phyloP scores from a whole-genome alignment of 1,140 invertebrate genomes.

The Drosophila melanica region DNA sequence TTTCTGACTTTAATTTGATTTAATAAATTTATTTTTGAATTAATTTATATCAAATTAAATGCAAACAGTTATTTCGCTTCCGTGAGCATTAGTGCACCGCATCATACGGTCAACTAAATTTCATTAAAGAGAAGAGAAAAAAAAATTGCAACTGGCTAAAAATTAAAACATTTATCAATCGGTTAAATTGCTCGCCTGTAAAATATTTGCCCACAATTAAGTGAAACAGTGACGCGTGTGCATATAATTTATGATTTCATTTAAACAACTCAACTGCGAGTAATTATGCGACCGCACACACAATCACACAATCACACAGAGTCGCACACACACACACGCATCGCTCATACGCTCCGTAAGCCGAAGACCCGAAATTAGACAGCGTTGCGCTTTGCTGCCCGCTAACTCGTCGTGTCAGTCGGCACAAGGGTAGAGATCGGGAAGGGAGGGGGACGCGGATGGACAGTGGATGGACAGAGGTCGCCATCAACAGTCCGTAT shows the following conservation, averaged over 20 bases:
- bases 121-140: background rate
- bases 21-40: too few relatives aligned
- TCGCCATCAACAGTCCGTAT: slow-evolving; percentile 45
- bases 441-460: background rate
- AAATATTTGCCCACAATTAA: slow-evolving; percentile 78
- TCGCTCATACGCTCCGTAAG: slow-evolving; percentile 50
- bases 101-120: slow-evolving; percentile 1
- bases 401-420: slow-evolving; percentile 7
- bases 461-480: background rate
- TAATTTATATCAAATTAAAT: slow-evolving; percentile 6
- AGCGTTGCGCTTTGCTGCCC: slow-evolving; percentile 39
- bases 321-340: slow-evolving; percentile 17
- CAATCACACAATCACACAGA: slow-evolving; percentile 3
- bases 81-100: background rate
- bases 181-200: slow-evolving; percentile 47
- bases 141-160: background rate
- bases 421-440: background rate
- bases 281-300: slow-evolving; percentile 71
- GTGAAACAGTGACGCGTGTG: slow-evolving; percentile 50
- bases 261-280: slow-evolving; percentile 72
- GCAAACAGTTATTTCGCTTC: slow-evolving; percentile 2
- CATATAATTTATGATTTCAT: slow-evolving; percentile 79
- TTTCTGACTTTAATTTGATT: too few relatives aligned
- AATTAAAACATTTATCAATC: slow-evolving; percentile 55
- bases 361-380: slow-evolving; percentile 39